phyloP scores from a whole-genome alignment of 2,888 invertebrate species.

The Glyphotaelius pellucidus region DNA sequence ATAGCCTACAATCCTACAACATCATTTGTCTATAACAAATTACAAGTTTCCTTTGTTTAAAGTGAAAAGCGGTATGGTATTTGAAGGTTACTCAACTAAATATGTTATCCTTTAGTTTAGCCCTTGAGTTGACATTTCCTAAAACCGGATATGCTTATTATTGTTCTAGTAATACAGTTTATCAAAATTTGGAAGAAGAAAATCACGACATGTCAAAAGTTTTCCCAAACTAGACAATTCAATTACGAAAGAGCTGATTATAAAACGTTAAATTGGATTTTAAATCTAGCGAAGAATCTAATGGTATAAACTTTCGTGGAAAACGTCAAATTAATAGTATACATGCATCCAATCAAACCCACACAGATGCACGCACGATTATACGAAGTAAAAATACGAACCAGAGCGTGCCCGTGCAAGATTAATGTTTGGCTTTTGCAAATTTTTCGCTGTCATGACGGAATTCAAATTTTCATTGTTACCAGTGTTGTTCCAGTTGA shows the following conservation, averaged over 20 bases:
- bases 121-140: neutral
- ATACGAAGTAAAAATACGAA: neutral
- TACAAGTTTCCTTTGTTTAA: no score
- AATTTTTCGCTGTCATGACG: neutral
- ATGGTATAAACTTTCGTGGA: neutral
- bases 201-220: neutral
- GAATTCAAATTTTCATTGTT: conserved; percentile 37
- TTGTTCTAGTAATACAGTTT: neutral
- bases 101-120: no score
- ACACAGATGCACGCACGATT: neutral
- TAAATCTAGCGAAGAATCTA: neutral
- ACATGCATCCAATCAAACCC: neutral
- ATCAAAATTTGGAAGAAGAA: neutral
- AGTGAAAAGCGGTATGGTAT: no score
- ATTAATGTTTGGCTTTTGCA: neutral
- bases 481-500: conserved; percentile 19
- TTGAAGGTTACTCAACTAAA: no score
- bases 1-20: no score
- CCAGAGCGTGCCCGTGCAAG: conserved; percentile 37
- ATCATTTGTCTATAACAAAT: no score
- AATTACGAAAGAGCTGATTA: neutral
- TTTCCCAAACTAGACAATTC: neutral
- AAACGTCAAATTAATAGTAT: neutral
- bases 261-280: neutral
- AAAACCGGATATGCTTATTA: neutral